Evolutionary conservation across 2,888 invertebrate genomes (phyloP).

Genomic region (Drosophila demipolita): DNA sequence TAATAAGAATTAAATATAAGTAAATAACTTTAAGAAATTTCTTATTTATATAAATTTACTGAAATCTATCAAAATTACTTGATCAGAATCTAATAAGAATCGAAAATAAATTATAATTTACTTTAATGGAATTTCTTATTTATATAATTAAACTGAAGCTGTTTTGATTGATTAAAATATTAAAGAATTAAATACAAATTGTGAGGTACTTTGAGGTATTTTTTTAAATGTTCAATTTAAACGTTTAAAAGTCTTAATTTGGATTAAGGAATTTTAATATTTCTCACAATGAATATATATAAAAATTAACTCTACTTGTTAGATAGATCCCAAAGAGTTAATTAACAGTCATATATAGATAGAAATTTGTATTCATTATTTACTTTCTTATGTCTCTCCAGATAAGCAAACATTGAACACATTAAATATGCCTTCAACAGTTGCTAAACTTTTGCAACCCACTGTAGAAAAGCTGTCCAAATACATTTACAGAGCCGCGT

Average conservation of each 20-base stretch:
- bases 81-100: too few relatives aligned
- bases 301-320: not conserved
- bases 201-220: not conserved
- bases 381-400: not conserved
- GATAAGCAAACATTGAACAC: not conserved
- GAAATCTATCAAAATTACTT: too few relatives aligned
- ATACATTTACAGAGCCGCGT: slow-evolving; percentile 27
- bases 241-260: not conserved
- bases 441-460: slow-evolving; percentile 11
- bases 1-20: too few relatives aligned
- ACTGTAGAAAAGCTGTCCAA: slow-evolving; percentile 26
- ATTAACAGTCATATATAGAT: not conserved
- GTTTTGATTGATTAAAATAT: not conserved
- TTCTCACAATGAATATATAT: not conserved
- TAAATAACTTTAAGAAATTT: too few relatives aligned
- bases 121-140: not conserved
- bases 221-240: not conserved
- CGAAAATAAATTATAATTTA: too few relatives aligned
- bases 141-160: not conserved
- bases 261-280: not conserved
- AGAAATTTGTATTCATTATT: not conserved
- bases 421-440: not conserved
- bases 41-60: too few relatives aligned
- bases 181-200: not conserved
- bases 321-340: not conserved